Evolutionary conservation across 2,797 vertebrate species (phyloP), one percentile per base, ranked within the genome.

Genomic region (Ctenochaetus hawaiiensis): DNA sequence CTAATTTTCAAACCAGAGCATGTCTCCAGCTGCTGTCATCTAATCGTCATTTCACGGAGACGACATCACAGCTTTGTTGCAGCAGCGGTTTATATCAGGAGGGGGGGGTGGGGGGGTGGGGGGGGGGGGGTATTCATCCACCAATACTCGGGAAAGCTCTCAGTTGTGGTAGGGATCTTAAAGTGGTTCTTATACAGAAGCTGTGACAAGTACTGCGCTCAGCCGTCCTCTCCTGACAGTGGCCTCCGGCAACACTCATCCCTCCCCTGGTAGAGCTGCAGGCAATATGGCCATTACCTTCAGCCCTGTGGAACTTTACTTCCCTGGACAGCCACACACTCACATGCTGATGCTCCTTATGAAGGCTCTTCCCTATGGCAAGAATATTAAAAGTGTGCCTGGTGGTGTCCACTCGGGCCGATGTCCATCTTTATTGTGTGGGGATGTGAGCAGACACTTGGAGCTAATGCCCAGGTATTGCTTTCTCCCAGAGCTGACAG

Each of bases 181-280:
- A 87, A 92, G 86, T 75, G 80, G 78, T 83, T 90, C 86, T 91
- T 87, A 86, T 87, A 90, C 80, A 81, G 82, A 53, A 81, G 85
- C 83, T 49, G 48, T 91, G 91, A 93, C 91, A 89, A 93, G 93
- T 80, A 80, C 75, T 65, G 76, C 53, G 43, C 83, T 80, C 82
- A 69, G 77, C 78, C 76, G 58, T 88, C 63, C 84, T 86, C 76
- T 81, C 77, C 79, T 91, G 87, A 91, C 85, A 87, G 89, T 86
- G 86, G 92, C 93, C 91, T 90, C 71, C 8, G 87, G 93, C 90
- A 78, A 90, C 92, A 82, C 80, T 92, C 87, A 84, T 81, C 79
- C 83, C 76, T 93, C 88, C 84, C 83, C 76, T 79, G 81, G 87
- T 88, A 81, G 70, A 83, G 89, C 91, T 90, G 79, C 72, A 77